These are phyloP conservation scores for Scolopax rusticola DNA, from an alignment of 2,797 vertebrate species.

Conservation along the genomic window DNA sequence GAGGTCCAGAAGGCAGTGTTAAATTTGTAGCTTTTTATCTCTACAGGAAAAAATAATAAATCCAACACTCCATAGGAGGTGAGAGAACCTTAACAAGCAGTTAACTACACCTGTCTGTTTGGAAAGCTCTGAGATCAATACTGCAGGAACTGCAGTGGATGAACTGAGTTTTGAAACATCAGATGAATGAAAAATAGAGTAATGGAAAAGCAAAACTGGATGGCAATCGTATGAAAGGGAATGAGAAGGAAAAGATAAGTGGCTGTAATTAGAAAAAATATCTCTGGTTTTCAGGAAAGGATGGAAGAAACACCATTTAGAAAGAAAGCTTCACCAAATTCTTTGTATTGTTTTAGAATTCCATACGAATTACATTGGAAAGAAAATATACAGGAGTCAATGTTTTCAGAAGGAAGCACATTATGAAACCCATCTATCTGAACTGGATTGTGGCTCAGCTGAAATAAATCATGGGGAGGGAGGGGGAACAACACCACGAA, in stretches of 20 bases:
- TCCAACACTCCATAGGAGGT: accelerated
- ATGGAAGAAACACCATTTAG: not conserved
- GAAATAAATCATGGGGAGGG: not conserved
- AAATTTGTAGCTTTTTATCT: not conserved
- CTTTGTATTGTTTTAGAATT: not conserved
- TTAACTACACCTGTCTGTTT: not conserved
- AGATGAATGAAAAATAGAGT: not conserved
- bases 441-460: not conserved
- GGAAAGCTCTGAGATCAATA: not conserved
- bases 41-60: not conserved
- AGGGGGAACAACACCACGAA: too few relatives aligned
- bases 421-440: not conserved
- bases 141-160: not conserved
- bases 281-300: not conserved
- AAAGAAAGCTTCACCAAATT: not conserved
- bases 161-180: not conserved
- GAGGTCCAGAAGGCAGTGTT: not conserved
- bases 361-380: accelerated
- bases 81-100: not conserved
- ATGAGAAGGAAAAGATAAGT: not conserved
- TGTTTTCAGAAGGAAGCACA: not conserved
- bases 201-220: not conserved
- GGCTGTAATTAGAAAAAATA: not conserved
- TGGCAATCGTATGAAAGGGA: not conserved
- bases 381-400: not conserved